Evolutionary conservation across 2,888 invertebrate genomes (phyloP).

Genomic region (Pristionchus mayeri): DNA sequence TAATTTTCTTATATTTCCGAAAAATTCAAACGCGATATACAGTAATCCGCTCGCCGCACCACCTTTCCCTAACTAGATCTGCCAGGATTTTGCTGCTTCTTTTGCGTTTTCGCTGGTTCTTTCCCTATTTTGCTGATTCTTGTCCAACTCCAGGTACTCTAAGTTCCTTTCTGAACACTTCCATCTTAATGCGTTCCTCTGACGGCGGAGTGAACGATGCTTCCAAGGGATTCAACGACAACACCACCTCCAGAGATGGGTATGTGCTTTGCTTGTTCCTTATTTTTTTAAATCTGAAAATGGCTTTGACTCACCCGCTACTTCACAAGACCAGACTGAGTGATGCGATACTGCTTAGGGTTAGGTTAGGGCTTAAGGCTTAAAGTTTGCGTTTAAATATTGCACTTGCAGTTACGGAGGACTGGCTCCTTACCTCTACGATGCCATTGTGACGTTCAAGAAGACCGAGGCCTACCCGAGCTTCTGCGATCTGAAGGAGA

Average conservation of each 20-base stretch:
- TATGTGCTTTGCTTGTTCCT: neutral
- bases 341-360: no score
- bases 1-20: neutral
- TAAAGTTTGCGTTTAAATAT: no score
- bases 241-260: conserved; percentile 3
- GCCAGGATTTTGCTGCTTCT: neutral
- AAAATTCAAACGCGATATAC: conserved; percentile 12
- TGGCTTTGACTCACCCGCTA: no score
- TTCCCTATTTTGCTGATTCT: no score
- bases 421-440: conserved; percentile 18
- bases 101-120: no score
- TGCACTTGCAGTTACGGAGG: conserved; percentile 38
- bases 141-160: no score
- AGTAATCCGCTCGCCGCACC: neutral
- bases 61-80: no score
- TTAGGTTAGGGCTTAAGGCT: no score
- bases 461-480: conserved; percentile 25
- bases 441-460: conserved; percentile 42
- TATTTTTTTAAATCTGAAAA: neutral
- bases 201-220: no score
- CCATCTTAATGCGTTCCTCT: no score
- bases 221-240: neutral
- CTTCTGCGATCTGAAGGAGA: conserved; percentile 26
- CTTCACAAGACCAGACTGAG: no score
- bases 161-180: no score